A percentile compares a stretch with the other conserved stretches of the same genome.
Evolutionary conservation across 2,888 invertebrate species (phyloP).

Genomic region (Lithophane leautieri): DNA sequence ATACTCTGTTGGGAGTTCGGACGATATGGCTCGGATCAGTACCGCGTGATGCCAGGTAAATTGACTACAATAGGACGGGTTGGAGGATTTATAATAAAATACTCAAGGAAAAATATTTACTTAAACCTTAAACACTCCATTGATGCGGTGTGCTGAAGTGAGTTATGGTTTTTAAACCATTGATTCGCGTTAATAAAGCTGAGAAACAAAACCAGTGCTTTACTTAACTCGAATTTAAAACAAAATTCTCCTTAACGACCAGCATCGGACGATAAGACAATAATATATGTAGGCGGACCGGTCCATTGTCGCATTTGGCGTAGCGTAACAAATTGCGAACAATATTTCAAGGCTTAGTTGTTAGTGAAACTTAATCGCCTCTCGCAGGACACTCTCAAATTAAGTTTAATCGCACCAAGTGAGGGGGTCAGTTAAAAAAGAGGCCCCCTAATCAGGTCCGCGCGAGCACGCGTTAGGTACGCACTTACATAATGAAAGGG

Average conservation of each 20-base stretch:
- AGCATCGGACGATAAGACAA: constrained; percentile 48
- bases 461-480: constrained; percentile 89
- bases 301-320: constrained; percentile 54
- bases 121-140: constrained; percentile 17
- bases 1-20: constrained; percentile 77
- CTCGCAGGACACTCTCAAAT: constrained; percentile 85
- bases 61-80: constrained; percentile 59
- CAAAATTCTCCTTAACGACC: constrained; percentile 45
- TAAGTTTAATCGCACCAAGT: constrained; percentile 89
- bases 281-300: constrained; percentile 50
- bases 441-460: constrained; percentile 90
- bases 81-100: constrained; percentile 28
- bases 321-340: constrained; percentile 67
- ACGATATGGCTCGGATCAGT: constrained; percentile 67
- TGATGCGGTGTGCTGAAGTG: constrained; percentile 26
- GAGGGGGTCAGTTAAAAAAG: constrained; percentile 90
- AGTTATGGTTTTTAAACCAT: constrained; percentile 22
- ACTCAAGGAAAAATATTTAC: constrained; percentile 35
- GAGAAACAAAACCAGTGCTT: constrained; percentile 12
- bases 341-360: constrained; percentile 72
- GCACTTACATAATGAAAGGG: constrained; percentile 91
- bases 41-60: constrained; percentile 72
- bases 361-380: constrained; percentile 81
- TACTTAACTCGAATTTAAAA: constrained; percentile 35
- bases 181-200: constrained; percentile 20